phyloP scores from a whole-genome alignment of 2,113 vertebrate genomes.

The Indri indri region DNA sequence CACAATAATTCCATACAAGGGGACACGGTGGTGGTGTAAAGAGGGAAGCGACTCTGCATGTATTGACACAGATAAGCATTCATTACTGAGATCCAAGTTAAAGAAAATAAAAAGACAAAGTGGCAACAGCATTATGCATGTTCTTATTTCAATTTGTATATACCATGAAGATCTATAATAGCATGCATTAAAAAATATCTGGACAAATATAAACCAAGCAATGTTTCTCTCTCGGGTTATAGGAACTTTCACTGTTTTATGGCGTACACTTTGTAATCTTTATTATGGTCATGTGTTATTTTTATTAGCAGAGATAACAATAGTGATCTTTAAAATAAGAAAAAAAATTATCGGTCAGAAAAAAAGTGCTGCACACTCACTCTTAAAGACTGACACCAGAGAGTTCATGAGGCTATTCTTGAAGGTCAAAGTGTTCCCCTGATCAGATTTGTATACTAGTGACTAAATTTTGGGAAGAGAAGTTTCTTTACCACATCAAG shows the following conservation, averaged over 20 bases:
- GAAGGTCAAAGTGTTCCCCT: not conserved
- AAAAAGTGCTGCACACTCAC: not conserved
- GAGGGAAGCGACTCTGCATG: not conserved
- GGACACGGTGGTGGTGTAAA: not conserved
- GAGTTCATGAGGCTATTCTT: not conserved
- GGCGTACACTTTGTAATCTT: not conserved
- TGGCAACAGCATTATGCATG: not conserved
- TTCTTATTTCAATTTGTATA: not conserved
- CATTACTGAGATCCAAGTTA: not conserved
- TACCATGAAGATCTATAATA: not conserved
- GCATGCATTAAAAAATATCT: not conserved
- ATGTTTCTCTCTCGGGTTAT: not conserved
- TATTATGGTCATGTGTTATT: not conserved
- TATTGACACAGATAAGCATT: not conserved
- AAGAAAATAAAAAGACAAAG: not conserved
- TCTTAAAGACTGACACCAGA: not conserved
- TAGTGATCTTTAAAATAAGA: conserved; percentile 29
- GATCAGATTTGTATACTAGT: not conserved
- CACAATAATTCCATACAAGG: not conserved
- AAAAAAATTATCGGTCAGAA: not conserved
- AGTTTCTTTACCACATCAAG: not conserved
- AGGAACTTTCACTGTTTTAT: not conserved
- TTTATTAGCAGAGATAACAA: conserved; percentile 8
- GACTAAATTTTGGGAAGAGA: not conserved
- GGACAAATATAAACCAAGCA: not conserved